phyloP scores from a whole-genome alignment of 2,113 vertebrate species.

The Pycnonotus jocosus region DNA sequence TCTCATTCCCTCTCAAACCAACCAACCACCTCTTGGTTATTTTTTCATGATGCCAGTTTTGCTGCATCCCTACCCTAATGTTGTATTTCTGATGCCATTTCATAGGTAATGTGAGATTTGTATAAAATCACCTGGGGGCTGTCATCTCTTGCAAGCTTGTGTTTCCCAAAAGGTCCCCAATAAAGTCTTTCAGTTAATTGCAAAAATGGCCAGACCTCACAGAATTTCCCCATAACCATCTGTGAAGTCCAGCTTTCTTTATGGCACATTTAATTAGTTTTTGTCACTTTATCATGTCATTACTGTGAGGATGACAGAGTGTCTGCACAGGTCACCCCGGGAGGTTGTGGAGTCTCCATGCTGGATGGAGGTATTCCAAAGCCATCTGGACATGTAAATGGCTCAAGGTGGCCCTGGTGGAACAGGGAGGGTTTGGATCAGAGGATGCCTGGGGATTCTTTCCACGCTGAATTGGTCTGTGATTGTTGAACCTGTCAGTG shows the following conservation, averaged over 20 bases:
- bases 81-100: background rate
- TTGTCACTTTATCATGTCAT: background rate
- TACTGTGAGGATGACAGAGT: background rate
- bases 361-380: background rate
- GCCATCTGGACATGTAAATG: background rate
- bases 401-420: background rate
- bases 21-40: background rate
- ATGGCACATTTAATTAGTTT: background rate
- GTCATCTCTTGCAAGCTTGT: accelerated
- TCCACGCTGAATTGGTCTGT: background rate
- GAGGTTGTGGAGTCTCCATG: background rate
- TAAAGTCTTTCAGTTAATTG: background rate
- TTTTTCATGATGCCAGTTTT: background rate
- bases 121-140: background rate
- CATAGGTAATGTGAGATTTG: background rate
- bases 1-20: background rate
- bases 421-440: background rate
- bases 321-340: background rate
- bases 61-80: background rate
- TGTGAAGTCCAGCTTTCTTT: background rate
- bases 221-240: background rate
- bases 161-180: background rate
- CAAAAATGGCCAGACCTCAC: background rate
- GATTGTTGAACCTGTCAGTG: background rate
- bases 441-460: background rate